These are phyloP conservation scores for Glossosoma conforme DNA, from an alignment of 1,140 invertebrate species.

Conservation along the genomic window DNA sequence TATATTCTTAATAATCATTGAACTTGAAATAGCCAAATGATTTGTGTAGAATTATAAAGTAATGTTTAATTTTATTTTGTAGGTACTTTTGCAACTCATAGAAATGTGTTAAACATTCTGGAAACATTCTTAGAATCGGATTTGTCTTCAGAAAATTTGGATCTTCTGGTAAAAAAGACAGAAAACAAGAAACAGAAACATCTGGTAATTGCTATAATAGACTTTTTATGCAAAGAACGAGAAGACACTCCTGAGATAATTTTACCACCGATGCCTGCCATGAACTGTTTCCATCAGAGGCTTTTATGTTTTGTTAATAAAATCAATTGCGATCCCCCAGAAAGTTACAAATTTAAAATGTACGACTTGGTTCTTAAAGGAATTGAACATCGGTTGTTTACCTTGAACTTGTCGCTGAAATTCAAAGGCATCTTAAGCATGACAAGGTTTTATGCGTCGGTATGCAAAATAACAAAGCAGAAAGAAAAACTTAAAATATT, in stretches of 20 bases:
- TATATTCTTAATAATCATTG: no score
- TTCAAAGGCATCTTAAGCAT: slow-evolving; percentile 38
- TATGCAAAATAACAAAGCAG: slow-evolving; percentile 39
- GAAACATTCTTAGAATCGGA: slow-evolving; percentile 8
- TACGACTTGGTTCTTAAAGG: slow-evolving; percentile 34
- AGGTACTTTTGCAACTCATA: no score
- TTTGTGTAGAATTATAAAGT: no score
- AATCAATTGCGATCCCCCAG: slow-evolving; percentile 6
- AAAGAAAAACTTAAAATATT: slow-evolving; percentile 40
- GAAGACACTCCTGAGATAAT: neutral
- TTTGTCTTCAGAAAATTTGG: slow-evolving; percentile 8
- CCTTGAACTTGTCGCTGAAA: slow-evolving; percentile 38
- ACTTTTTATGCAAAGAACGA: slow-evolving; percentile 11
- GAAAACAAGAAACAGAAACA: slow-evolving; percentile 5
- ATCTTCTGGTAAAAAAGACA: slow-evolving; percentile 9
- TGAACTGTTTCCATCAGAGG: slow-evolving; percentile 7
- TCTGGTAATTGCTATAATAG: slow-evolving; percentile 15
- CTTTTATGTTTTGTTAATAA: slow-evolving; percentile 17
- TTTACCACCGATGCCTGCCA: slow-evolving; percentile 1
- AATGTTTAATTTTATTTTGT: no score
- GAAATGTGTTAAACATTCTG: slow-evolving; percentile 9
- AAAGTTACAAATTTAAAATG: slow-evolving; percentile 23
- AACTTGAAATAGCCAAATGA: no score
- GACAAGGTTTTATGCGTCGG: slow-evolving; percentile 42
- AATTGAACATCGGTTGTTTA: slow-evolving; percentile 42